Evolutionary conservation across 2,113 vertebrate species (phyloP).

Genomic region (Caracal caracal): DNA sequence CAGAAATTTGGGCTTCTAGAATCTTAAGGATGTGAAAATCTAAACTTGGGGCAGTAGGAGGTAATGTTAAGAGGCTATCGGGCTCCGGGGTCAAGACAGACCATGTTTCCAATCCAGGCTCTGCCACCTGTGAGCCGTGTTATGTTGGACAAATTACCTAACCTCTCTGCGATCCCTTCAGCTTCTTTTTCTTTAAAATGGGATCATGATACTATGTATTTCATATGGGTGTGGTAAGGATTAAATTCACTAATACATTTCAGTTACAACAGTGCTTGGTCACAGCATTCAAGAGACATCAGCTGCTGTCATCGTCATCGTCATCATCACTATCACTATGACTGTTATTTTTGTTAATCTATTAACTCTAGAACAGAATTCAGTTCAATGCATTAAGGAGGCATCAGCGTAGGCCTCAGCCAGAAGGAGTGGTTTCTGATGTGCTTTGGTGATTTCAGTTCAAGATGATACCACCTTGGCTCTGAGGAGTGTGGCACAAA

Average conservation of each 20-base stretch:
- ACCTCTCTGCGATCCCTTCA: neutral
- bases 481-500: neutral
- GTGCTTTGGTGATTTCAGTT: constrained; percentile 17
- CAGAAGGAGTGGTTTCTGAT: neutral
- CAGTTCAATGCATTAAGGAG: neutral
- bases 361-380: constrained; percentile 14
- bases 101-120: neutral
- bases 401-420: neutral
- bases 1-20: constrained; percentile 14
- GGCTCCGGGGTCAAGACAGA: neutral
- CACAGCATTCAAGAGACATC: neutral
- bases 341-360: neutral
- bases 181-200: constrained; percentile 24
- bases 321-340: neutral
- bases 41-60: neutral
- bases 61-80: neutral
- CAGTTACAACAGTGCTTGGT: neutral
- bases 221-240: neutral
- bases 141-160: neutral
- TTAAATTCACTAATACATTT: constrained; percentile 14
- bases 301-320: neutral
- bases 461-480: neutral
- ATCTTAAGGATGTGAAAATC: neutral
- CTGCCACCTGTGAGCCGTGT: neutral
- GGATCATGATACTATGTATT: neutral